phyloP scores from a whole-genome alignment of 2,888 invertebrate species.

The Dicyrtoma fusca region DNA sequence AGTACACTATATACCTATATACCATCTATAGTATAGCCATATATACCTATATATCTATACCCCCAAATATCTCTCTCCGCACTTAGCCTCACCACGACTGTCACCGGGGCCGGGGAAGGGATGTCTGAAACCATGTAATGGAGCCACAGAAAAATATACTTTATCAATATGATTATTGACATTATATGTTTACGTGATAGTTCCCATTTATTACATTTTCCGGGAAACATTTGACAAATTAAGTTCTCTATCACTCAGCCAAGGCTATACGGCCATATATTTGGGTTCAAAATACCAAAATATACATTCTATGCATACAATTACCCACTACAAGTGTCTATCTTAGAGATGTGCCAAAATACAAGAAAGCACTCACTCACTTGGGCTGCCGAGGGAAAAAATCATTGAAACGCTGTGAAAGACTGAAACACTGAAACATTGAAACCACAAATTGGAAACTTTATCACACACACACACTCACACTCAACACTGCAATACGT shows the following conservation, averaged over 20 bases:
- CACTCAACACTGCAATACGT: no score
- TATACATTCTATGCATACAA: not conserved
- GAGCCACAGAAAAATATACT: conserved; percentile 19
- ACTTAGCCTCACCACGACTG: not conserved
- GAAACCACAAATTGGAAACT: no score
- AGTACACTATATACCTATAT: no score
- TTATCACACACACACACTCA: no score
- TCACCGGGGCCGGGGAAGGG: not conserved
- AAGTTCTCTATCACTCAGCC: no score
- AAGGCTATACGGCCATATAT: no score
- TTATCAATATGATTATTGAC: conserved; percentile 32
- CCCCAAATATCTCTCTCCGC: no score
- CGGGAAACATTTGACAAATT: conserved; percentile 26
- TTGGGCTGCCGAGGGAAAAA: conserved; percentile 4
- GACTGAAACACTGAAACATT: no score
- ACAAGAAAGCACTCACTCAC: no score
- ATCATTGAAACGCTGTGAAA: no score
- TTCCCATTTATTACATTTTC: conserved; percentile 10
- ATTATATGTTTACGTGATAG: conserved; percentile 20
- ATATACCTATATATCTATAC: no score
- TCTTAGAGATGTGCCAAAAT: no score
- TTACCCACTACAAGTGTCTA: not conserved
- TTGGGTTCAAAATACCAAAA: not conserved
- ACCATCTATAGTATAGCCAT: not conserved
- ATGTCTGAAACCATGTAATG: conserved; percentile 1